A percentile compares a stretch with the other conserved stretches of the same genome.
Conservation (phyloP, 2,888 invertebrate species). For the Ceramica pisi region DNA sequence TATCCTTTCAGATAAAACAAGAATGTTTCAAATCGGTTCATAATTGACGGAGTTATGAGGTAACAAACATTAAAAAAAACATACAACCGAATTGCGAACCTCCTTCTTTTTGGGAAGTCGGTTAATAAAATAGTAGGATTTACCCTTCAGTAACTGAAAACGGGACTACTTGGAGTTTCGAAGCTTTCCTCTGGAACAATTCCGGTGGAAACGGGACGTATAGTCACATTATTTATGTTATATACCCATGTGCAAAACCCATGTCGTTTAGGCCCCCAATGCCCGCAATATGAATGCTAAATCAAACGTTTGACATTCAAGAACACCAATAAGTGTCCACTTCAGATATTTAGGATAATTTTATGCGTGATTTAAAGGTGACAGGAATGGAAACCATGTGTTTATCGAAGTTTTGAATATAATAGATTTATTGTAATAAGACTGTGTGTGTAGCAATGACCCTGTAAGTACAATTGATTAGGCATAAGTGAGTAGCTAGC, state of each 20-base stretch:
- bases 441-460: conserved; percentile 23
- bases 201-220: not conserved
- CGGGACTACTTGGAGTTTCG: too few relatives aligned
- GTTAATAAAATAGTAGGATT: too few relatives aligned
- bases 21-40: too few relatives aligned
- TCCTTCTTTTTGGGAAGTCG: too few relatives aligned
- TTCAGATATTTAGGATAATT: conserved; percentile 45
- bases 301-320: conserved; percentile 48
- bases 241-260: conserved; percentile 7
- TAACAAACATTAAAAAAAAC: too few relatives aligned
- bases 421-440: conserved; percentile 22
- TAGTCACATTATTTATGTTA: not conserved
- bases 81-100: too few relatives aligned
- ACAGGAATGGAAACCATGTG: conserved; percentile 48
- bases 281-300: conserved; percentile 48
- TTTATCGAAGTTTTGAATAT: conserved; percentile 42
- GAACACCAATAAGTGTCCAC: conserved; percentile 26
- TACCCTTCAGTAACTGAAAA: too few relatives aligned
- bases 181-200: too few relatives aligned
- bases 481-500: not conserved
- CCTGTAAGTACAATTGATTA: not conserved
- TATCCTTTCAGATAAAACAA: too few relatives aligned
- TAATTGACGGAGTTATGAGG: too few relatives aligned
- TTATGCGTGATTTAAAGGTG: conserved; percentile 38
- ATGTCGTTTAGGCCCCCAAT: conserved; percentile 28